Percentiles rank a stretch among this genome's conserved stretches.
phyloP scores from a whole-genome alignment of 2,888 invertebrate genomes.

The Clunio marinus region DNA sequence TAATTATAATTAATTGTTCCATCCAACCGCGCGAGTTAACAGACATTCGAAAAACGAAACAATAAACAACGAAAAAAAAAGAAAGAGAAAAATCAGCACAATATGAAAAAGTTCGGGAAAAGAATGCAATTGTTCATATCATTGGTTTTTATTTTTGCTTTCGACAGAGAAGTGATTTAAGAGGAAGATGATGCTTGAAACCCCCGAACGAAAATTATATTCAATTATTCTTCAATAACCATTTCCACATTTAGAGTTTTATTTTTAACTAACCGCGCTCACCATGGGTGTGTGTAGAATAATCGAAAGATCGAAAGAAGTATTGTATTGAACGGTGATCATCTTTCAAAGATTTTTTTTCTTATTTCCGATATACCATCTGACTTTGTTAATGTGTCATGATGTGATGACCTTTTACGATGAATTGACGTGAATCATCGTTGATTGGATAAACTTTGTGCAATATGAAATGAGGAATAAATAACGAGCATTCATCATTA shows the following conservation, averaged over 20 bases:
- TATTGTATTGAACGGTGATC: conserved; percentile 26
- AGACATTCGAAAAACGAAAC: background rate
- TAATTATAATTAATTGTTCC: conserved; percentile 37
- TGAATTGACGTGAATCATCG: background rate
- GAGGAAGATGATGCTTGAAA: too few species aligned
- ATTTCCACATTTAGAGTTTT: conserved; percentile 15
- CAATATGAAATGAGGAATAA: background rate
- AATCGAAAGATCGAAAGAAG: background rate
- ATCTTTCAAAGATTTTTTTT: background rate
- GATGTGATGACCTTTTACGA: background rate
- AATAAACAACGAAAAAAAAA: conserved; percentile 2
- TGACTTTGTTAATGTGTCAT: conserved; percentile 15
- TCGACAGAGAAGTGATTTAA: background rate
- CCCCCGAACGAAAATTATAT: background rate
- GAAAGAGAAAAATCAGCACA: conserved; percentile 34
- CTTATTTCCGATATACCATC: conserved; percentile 17
- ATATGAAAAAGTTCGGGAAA: conserved; percentile 12
- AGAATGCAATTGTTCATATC: conserved; percentile 29
- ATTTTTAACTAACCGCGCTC: background rate
- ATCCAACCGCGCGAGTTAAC: conserved; percentile 29
- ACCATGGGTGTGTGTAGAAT: conserved; percentile 13
- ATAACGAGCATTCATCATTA: background rate
- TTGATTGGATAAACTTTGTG: background rate
- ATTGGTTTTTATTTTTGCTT: background rate
- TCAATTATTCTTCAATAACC: conserved; percentile 16